Base-by-base conservation (phyloP, 2,888 invertebrate genomes). In the Oligia strigilis region DNA sequence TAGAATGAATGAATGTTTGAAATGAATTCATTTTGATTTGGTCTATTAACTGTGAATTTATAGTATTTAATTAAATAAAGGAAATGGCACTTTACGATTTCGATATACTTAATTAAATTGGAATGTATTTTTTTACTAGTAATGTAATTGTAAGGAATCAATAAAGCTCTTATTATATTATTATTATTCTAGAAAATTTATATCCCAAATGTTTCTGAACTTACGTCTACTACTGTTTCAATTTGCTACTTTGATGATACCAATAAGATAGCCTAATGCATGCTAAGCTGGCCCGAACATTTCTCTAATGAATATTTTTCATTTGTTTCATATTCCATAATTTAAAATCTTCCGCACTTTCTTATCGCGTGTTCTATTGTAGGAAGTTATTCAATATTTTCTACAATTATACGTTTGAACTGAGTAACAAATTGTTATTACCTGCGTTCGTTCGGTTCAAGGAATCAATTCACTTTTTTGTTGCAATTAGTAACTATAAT, bases 391-490 rank as follows among this genome's bases (percentile, higher is more conserved):
- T 70, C 81, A 71, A 66, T 67, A 72, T 81, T 75, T 73, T 76
- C 82, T 87, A 87, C 86, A 87, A 89, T 83, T 86, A 87, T 87
- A 88, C 83, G 85, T 87, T 87, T 74, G 74, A 29, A 78, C 79
- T 66, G 58, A 83, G 58, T 74, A 36, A 82, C 60, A 62, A 79
- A 71, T 77, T 77, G 17, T 71, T 43, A 19, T 29, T 19, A 49
- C 66, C 75, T 62, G 72, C 84, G n/a, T 60, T 62, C 0, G 9
- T 55, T 60, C 14, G n/a, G n/a, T 78, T 77, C 4, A 23, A 36
- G 43, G 66, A 86, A 83, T 80, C n/a, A n/a, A 60, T 80, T 70
- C 6, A 58, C 19, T 77, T 83, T 83, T 83, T 76, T 64, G 6
- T 43, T 14, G n/a, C 36, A 52, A 74, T 49, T 74, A 49, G 14